Evolutionary conservation across 2,888 invertebrate species (phyloP).

Genomic region (Carpatolechia fugitivella): DNA sequence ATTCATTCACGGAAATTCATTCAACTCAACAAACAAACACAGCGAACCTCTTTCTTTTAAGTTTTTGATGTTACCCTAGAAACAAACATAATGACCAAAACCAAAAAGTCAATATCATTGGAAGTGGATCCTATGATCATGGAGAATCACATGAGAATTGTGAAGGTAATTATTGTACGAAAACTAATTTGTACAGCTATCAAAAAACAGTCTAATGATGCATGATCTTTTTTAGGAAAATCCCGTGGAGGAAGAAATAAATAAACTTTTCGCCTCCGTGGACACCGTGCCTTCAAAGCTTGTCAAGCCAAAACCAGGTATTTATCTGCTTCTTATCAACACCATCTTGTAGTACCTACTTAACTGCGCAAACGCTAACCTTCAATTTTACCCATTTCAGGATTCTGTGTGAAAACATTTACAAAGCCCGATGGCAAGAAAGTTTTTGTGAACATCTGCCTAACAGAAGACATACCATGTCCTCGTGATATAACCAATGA

Average conservation of each 20-base stretch:
- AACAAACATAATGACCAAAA: constrained; percentile 47
- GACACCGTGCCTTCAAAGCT: constrained; percentile 79
- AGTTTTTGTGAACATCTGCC: constrained; percentile 92
- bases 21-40: no score
- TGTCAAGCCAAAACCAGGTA: constrained; percentile 85
- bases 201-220: constrained; percentile 11
- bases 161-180: constrained; percentile 50
- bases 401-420: constrained; percentile 88
- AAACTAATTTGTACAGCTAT: neutral
- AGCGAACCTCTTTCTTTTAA: neutral
- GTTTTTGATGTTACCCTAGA: constrained; percentile 30
- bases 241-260: constrained; percentile 80
- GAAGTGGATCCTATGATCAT: constrained; percentile 81
- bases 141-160: constrained; percentile 76
- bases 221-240: constrained; percentile 55
- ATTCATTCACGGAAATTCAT: no score
- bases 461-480: constrained; percentile 86
- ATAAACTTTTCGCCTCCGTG: constrained; percentile 73
- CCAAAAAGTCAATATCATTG: constrained; percentile 73
- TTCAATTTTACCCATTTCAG: no score
- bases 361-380: no score
- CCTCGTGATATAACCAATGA: constrained; percentile 85
- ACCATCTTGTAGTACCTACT: no score
- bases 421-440: constrained; percentile 83
- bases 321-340: constrained; percentile 19